Percentiles rank a stretch among this genome's conserved stretches.
phyloP scores from a whole-genome alignment of 2,888 invertebrate genomes.

The Drosophila infuscata region DNA sequence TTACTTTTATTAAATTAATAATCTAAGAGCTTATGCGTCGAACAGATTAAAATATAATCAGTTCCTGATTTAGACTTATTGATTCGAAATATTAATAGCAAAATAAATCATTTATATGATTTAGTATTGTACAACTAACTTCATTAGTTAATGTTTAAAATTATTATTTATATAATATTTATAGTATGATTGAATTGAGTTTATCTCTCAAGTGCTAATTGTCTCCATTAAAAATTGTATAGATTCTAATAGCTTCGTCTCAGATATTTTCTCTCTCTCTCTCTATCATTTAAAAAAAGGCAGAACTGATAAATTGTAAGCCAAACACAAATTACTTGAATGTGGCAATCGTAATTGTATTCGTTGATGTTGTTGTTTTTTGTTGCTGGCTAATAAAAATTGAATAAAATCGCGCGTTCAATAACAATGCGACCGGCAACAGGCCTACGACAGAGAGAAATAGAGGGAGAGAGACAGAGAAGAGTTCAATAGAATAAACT shows the following conservation, averaged over 20 bases:
- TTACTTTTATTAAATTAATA: neutral
- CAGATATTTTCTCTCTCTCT: neutral
- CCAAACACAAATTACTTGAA: conserved; percentile 36
- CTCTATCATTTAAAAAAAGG: conserved; percentile 4
- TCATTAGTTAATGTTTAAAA: neutral
- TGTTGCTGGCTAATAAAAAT: conserved; percentile 68
- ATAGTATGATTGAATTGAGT: conserved; percentile 11
- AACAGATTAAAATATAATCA: neutral
- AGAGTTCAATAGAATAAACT: conserved; percentile 3
- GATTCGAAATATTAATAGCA: neutral
- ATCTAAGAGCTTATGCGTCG: neutral
- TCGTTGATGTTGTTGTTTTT: conserved; percentile 6
- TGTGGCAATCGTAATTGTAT: conserved; percentile 19
- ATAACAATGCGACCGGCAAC: conserved; percentile 43
- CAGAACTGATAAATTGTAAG: conserved; percentile 29
- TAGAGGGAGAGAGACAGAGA: neutral
- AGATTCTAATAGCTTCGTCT: neutral
- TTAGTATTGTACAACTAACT: neutral
- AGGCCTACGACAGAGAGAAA: neutral
- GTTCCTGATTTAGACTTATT: neutral
- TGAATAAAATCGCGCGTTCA: conserved; percentile 77
- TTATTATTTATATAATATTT: neutral
- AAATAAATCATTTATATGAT: neutral
- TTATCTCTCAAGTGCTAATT: neutral
- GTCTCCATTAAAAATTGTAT: neutral